phyloP scores from a whole-genome alignment of 2,888 invertebrate genomes.

The Muscina levida region DNA sequence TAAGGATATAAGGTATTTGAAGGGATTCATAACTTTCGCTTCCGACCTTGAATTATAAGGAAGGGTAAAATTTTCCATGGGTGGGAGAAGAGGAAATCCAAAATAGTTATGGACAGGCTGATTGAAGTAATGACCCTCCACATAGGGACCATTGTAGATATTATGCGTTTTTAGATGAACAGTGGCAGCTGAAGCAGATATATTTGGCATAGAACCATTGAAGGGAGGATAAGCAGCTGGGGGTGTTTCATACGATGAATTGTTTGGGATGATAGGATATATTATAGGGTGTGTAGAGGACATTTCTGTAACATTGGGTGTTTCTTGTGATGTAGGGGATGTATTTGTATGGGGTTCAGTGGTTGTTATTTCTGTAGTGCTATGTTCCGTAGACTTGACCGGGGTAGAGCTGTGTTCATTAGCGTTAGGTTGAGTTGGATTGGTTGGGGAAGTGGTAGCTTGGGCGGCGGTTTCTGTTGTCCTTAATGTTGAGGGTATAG shows the following conservation, averaged over 20 bases:
- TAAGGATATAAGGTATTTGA: no score
- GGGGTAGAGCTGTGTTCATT: no score
- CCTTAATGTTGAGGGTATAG: neutral
- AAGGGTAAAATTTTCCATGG: neutral
- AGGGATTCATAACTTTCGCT: no score
- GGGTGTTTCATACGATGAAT: no score
- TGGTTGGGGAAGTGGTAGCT: neutral
- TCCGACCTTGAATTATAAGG: neutral
- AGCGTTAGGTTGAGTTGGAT: no score
- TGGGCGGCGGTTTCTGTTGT: neutral
- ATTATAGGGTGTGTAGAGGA: no score
- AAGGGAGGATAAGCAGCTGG: neutral
- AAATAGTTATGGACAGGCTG: conserved; percentile 45
- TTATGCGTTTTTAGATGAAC: conserved; percentile 9
- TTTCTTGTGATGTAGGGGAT: no score
- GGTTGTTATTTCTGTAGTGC: no score
- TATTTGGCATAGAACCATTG: neutral
- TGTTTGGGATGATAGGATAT: no score
- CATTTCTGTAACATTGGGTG: no score
- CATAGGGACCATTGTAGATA: conserved; percentile 41
- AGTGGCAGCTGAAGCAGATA: neutral
- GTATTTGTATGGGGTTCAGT: no score
- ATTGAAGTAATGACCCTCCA: conserved; percentile 32
- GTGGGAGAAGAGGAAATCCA: conserved; percentile 22
- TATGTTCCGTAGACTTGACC: no score